Evolutionary conservation across 2,113 vertebrate species (phyloP), one percentile per base, ranked within the genome.

Genomic region (Tichodroma muraria): DNA sequence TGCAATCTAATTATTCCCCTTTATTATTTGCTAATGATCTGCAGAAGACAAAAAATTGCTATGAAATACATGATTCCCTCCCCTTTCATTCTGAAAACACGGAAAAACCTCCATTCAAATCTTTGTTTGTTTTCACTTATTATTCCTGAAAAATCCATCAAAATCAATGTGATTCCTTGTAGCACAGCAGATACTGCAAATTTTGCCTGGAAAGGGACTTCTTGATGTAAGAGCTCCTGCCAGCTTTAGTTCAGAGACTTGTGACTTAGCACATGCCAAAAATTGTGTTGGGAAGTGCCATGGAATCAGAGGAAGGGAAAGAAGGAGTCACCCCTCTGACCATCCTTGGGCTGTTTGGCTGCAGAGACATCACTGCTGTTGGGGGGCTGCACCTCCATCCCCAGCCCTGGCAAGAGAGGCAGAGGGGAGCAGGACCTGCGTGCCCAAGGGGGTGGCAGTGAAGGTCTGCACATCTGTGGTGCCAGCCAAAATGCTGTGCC

Each of bases 401-500:
- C 17, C 30, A 64, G 31, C 19, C 47, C 57, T 61, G 54, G 28
- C 8, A 24, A 22, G 30, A 47, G 54, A 37, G 64, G 31, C 11
- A 8, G 35, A 72, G 42, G 21, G 31, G 42, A 82, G 42, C 45
- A 78, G 69, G 25, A 69, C 4, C 28, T 1, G 0, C 0, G 12
- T 1, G 6, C 2, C 3, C 64, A 27, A 8, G 10, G 28, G n/a
- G 22, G 2, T 56, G 52, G 3, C 2, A 1, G 40, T 4, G 40
- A 52, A 40, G 60, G 5, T 44, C 27, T 18, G 28, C 8, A 11
- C 8, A 10, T 11, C 75, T 1, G 1, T 23, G 80, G 60, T 65
- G 35, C n/a, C 65, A 60, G 50, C 35, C 65, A 11, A 54, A 57
- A 31, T 2, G 3, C 37, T 2, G 3, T 49, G 57, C 53, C n/a